Evolutionary conservation across 2,888 invertebrate species (phyloP), one percentile per base, ranked within the genome.

Genomic region (Parnassius mnemosyne): DNA sequence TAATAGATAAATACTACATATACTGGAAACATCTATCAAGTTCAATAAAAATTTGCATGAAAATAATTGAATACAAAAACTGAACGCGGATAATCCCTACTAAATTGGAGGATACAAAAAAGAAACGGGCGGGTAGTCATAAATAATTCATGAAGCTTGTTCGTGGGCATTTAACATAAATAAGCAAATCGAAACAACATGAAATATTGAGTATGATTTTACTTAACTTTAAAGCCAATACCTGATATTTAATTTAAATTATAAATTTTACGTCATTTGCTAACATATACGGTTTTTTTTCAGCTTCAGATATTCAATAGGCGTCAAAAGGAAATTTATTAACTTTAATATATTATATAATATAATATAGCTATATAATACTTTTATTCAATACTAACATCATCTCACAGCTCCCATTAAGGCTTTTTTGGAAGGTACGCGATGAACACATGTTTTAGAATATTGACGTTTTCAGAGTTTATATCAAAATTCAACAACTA

Each of bases 401-500:
- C 79, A 82, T 85, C 83, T 89, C 89, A 89, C 89, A 89, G 89
- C 88, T 87, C 85, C 83, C 83, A 69, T 79, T 87, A 89, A 90
- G 89, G 87, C 89, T 86, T 69, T 69, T 72, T 83, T 84, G 84
- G 84, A 85, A 80, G 82, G 80, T 78, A 71, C 71, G 80, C 87
- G 86, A 89, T 87, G 86, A 89, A 88, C 87, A 89, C 87, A 85
- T 79, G 70, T 67, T 62, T 57, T 52, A 59, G 52, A 59, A 59
- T 50, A 49, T 72, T 70, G 71, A 73, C 73, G 76, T 72, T 60
- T 16, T 0, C 46, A 49, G 10, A 56, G 41, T 34, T 49, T 62
- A 10, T 50, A 47, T 59, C 47, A 25, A 16, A 63, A 58, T 34
- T 44, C 49, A 57, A 49, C 53, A 43, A 60, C 42, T 34, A 20